Base-by-base conservation (phyloP, 2,888 invertebrate species). In the Hylaea fasciaria region DNA sequence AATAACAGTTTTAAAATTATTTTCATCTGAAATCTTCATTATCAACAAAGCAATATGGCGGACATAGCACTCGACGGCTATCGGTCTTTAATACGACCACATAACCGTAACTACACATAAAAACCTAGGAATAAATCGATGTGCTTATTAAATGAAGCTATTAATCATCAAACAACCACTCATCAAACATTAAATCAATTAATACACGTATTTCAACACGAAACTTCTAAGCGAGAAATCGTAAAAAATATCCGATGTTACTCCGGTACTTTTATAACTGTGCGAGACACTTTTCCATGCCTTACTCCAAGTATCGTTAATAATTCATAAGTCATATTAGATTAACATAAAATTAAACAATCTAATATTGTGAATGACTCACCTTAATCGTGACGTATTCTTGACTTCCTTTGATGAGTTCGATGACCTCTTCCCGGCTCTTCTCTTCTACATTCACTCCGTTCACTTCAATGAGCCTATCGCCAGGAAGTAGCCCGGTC, bases 401-500 rank as follows among this genome's bases (percentile, higher is more conserved):
- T 56, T 96, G 95, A 68, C 96, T 97, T 65, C 96, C 95, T 77
- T 97, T 96, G 74, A 99, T 98, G 81, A 98, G 94, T 83, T 98
- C 98, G 72, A 98, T 98, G 67, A 99, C 96, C 77, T 97, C 96
- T 83, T 98, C 98, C 54, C 98, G 94, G 51, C 95, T 95, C 79
- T 96, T 95, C 56, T 96, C 96, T 81, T 97, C 97, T 0, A 98
- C 98, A 65, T 95, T 94, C 28, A 95, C 94, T 28, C 96, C 96
- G 81, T 98, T 98, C 35, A 99, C 98, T 93, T 98, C 97, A 70
- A 98, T 91, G 29, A 99, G 94, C 73, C 97, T 94, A 88, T 99
- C 99, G 5, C 99, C 99, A n/a, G 98, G 98, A 60, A 98, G 91
- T 22, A 99, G 93, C 4, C 98, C 98, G 8, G 97, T 97, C 70